Evolutionary conservation across 2,888 invertebrate genomes (phyloP).

Genomic region (Arge pagana): DNA sequence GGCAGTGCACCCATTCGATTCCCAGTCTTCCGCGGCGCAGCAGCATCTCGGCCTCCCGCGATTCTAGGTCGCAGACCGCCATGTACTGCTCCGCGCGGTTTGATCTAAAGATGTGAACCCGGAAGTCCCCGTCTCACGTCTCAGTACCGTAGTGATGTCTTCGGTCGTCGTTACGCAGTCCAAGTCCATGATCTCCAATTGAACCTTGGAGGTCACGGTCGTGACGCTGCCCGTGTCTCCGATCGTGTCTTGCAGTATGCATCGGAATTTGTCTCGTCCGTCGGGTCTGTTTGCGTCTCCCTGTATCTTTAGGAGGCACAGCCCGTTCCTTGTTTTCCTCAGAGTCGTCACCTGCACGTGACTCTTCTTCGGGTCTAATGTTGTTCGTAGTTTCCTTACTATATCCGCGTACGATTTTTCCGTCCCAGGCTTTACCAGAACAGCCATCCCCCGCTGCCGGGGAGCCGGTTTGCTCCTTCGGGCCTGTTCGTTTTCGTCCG

Average conservation of each 20-base stretch:
- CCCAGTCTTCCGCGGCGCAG: too few relatives aligned
- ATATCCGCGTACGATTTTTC: constrained; percentile 22
- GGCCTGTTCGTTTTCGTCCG: too few relatives aligned
- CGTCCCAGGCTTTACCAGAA: constrained; percentile 23
- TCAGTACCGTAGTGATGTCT: constrained; percentile 23
- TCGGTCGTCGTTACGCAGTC: constrained; percentile 18
- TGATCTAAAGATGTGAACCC: too few relatives aligned
- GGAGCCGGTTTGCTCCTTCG: background rate
- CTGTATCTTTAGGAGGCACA: constrained; percentile 24
- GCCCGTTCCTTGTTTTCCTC: constrained; percentile 25
- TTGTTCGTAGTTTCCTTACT: constrained; percentile 9
- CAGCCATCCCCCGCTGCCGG: constrained; percentile 4
- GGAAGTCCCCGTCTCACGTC: constrained; percentile 16
- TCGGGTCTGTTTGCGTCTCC: too few relatives aligned
- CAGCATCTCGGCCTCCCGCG: too few relatives aligned
- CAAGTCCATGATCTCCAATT: constrained; percentile 28
- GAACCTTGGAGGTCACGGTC: constrained; percentile 7
- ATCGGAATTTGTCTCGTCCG: constrained; percentile 13
- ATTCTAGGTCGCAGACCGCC: too few relatives aligned
- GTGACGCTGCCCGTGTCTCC: constrained; percentile 16
- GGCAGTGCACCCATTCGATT: too few relatives aligned
- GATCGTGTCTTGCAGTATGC: constrained; percentile 19
- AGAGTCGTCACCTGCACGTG: constrained; percentile 21
- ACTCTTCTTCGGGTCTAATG: constrained; percentile 10
- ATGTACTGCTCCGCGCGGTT: too few relatives aligned